These are phyloP conservation scores for Scrobipalpa costella DNA, from an alignment of 2,888 invertebrate genomes.

Conservation along the genomic window DNA sequence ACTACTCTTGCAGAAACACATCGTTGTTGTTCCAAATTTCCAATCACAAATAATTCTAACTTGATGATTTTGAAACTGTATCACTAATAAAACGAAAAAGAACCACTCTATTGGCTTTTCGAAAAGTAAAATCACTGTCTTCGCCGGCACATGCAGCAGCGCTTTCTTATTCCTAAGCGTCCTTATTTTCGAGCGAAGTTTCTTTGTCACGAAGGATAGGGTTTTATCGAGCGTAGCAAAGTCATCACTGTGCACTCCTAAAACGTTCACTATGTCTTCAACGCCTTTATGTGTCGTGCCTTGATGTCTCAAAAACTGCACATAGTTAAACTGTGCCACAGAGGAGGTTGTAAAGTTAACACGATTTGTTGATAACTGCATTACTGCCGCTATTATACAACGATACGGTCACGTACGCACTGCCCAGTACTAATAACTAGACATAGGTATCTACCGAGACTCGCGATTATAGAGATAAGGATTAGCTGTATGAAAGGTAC, in stretches of 20 bases:
- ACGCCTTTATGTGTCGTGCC: conserved; percentile 57
- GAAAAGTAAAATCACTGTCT: conserved; percentile 45
- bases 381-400: conserved; percentile 36
- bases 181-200: conserved; percentile 38
- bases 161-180: conserved; percentile 40
- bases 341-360: conserved; percentile 67
- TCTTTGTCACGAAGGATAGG: conserved; percentile 39
- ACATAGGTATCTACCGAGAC: conserved; percentile 53
- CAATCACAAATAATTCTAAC: conserved; percentile 55
- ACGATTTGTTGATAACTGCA: conserved; percentile 68
- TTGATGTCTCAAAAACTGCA: conserved; percentile 61
- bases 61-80: conserved; percentile 43
- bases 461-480: conserved; percentile 65
- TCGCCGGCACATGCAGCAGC: conserved; percentile 45
- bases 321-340: conserved; percentile 68
- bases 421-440: conserved; percentile 35
- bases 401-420: conserved; percentile 50
- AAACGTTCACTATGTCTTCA: conserved; percentile 65
- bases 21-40: conserved; percentile 46
- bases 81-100: conserved; percentile 42
- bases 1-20: conserved; percentile 33
- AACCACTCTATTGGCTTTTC: conserved; percentile 49
- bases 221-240: conserved; percentile 44
- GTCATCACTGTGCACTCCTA: conserved; percentile 65
- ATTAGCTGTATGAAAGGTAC: conserved; percentile 50